These are phyloP conservation scores for Phortica variegata DNA, from an alignment of 1,140 invertebrate genomes.

Conservation along the genomic window DNA sequence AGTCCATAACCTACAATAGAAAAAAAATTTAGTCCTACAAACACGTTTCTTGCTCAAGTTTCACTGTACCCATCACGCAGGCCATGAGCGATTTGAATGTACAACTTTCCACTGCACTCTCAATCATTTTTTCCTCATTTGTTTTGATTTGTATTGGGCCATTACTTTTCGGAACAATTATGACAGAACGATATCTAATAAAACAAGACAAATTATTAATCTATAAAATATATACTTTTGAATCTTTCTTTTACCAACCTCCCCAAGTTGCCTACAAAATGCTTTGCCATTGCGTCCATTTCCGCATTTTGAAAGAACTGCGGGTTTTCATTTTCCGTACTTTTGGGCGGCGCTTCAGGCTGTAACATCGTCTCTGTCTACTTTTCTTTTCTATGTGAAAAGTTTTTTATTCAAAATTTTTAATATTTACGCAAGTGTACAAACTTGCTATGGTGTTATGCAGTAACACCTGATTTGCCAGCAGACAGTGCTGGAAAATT, in stretches of 20 bases:
- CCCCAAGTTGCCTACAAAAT: slow-evolving; percentile 65
- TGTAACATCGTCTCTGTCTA: too few relatives aligned
- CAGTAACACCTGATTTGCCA: too few relatives aligned
- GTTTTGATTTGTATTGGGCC: slow-evolving; percentile 78
- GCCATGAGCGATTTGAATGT: slow-evolving; percentile 87
- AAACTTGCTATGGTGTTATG: too few relatives aligned
- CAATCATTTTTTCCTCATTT: slow-evolving; percentile 85
- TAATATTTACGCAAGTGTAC: too few relatives aligned
- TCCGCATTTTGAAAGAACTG: slow-evolving; percentile 59
- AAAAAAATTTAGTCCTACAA: slow-evolving; percentile 4
- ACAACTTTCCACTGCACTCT: slow-evolving; percentile 87
- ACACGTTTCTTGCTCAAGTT: not conserved
- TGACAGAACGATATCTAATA: slow-evolving; percentile 72
- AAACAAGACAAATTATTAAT: not conserved
- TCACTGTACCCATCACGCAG: slow-evolving; percentile 79
- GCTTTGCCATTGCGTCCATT: slow-evolving; percentile 64
- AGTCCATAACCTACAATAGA: slow-evolving; percentile 80
- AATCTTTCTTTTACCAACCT: slow-evolving; percentile 10
- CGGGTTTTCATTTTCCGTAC: slow-evolving; percentile 4
- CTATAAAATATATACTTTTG: not conserved
- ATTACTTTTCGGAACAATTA: slow-evolving; percentile 76
- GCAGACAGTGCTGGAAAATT: too few relatives aligned
- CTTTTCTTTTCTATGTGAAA: too few relatives aligned
- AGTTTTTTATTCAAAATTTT: too few relatives aligned
- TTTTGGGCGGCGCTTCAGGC: slow-evolving; percentile 15